Conservation (phyloP, 1,140 invertebrate species). For the Lepidurus apus region DNA sequence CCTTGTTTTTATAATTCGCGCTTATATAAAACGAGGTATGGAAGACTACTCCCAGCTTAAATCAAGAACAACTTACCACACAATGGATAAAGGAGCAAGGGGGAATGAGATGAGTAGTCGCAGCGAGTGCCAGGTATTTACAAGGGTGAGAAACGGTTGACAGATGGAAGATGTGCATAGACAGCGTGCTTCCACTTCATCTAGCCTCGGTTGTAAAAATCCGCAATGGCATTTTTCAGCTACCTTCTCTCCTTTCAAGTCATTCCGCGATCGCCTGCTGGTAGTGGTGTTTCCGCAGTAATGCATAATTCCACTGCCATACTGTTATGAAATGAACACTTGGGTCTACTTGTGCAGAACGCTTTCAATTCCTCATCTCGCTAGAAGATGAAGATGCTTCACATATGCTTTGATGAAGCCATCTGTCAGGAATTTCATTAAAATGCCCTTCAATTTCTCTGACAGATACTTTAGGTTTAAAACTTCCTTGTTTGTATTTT, state of each 20-base stretch:
- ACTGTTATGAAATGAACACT: neutral
- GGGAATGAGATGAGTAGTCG: neutral
- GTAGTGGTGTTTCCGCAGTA: neutral
- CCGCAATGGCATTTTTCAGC: neutral
- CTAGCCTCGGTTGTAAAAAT: neutral
- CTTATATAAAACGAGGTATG: too few relatives aligned
- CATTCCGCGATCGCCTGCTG: neutral
- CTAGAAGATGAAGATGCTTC: neutral
- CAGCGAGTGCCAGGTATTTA: neutral
- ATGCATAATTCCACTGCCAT: neutral
- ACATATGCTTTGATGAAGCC: neutral
- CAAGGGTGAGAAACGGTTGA: slow-evolving; percentile 8
- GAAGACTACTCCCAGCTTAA: too few relatives aligned
- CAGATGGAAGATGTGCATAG: slow-evolving; percentile 13
- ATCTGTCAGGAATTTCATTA: slow-evolving; percentile 14
- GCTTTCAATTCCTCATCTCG: neutral
- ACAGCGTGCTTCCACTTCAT: slow-evolving; percentile 17
- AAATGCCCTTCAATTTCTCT: neutral
- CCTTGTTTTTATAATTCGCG: too few relatives aligned
- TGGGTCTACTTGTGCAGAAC: neutral
- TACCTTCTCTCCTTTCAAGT: neutral
- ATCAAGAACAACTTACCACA: too few relatives aligned
- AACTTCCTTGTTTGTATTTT: neutral
- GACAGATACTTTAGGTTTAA: neutral
- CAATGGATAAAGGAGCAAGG: neutral